Percentiles rank a stretch among this genome's conserved stretches.
These are phyloP conservation scores for Eupithecia dodoneata DNA, from an alignment of 2,888 invertebrate species.

Conservation along the genomic window DNA sequence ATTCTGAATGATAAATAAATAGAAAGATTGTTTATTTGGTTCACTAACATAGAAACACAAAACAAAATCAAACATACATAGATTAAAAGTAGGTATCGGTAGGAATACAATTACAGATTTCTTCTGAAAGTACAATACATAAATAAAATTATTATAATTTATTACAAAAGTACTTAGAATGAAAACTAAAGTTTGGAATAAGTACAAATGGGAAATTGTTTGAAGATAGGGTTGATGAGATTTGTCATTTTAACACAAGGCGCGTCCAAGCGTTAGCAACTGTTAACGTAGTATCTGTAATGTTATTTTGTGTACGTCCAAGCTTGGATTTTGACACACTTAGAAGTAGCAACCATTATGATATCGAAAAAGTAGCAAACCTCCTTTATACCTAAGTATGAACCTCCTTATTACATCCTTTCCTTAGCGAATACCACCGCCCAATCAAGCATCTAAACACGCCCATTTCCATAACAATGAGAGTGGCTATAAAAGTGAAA, in stretches of 20 bases:
- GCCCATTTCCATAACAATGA: conserved; percentile 3
- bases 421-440: not conserved
- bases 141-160: too few species aligned
- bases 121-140: too few species aligned
- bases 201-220: too few species aligned
- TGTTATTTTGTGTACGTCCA: not conserved
- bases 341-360: not conserved
- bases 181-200: too few species aligned
- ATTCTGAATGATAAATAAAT: not conserved
- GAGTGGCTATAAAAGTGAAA: conserved; percentile 16
- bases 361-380: not conserved
- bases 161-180: too few species aligned
- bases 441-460: conserved; percentile 8
- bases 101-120: too few species aligned
- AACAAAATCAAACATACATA: too few species aligned
- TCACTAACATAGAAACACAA: too few species aligned
- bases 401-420: not conserved
- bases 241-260: not conserved
- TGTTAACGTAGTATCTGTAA: not conserved
- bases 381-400: too few species aligned
- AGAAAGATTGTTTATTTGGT: too few species aligned
- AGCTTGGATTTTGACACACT: not conserved
- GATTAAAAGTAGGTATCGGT: too few species aligned
- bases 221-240: not conserved
- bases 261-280: not conserved